Evolutionary conservation across 1,140 invertebrate genomes (phyloP).

Genomic region (Helicoverpa armigera): DNA sequence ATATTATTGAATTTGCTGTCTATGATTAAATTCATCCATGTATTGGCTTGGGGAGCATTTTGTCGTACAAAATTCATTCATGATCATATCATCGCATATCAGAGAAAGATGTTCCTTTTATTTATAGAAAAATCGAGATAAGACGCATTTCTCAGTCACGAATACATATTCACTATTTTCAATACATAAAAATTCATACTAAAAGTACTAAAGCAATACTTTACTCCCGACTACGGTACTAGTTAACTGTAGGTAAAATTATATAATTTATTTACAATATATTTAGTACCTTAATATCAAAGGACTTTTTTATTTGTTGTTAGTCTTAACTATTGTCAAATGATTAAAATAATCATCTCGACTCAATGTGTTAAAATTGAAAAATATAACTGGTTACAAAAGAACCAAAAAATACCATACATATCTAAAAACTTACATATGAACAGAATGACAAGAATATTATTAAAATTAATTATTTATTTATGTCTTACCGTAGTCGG

Average conservation of each 20-base stretch:
- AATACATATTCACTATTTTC: slow-evolving; percentile 30
- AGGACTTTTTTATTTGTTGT: no score
- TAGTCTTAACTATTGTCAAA: no score
- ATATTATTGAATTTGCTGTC: slow-evolving; percentile 37
- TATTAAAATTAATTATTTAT: neutral
- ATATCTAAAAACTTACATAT: slow-evolving; percentile 13
- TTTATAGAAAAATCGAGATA: slow-evolving; percentile 38
- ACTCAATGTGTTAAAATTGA: no score
- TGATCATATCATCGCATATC: slow-evolving; percentile 83
- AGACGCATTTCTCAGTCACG: slow-evolving; percentile 34
- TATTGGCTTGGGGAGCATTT: slow-evolving; percentile 51
- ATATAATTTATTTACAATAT: neutral
- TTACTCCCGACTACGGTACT: slow-evolving; percentile 16
- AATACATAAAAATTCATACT: slow-evolving; percentile 1
- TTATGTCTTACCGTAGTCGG: slow-evolving; percentile 4
- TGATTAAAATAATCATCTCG: no score
- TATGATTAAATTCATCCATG: slow-evolving; percentile 37
- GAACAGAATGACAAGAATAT: neutral
- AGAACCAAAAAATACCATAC: neutral
- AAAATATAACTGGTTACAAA: no score
- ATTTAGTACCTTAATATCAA: neutral
- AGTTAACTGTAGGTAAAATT: neutral
- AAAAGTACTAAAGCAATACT: slow-evolving; percentile 10
- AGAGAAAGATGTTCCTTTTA: slow-evolving; percentile 60
- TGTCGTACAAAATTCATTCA: slow-evolving; percentile 79